Percentiles rank a stretch among this genome's conserved stretches.
These are phyloP conservation scores for Apeira syringaria DNA, from an alignment of 2,888 invertebrate genomes.

Conservation along the genomic window DNA sequence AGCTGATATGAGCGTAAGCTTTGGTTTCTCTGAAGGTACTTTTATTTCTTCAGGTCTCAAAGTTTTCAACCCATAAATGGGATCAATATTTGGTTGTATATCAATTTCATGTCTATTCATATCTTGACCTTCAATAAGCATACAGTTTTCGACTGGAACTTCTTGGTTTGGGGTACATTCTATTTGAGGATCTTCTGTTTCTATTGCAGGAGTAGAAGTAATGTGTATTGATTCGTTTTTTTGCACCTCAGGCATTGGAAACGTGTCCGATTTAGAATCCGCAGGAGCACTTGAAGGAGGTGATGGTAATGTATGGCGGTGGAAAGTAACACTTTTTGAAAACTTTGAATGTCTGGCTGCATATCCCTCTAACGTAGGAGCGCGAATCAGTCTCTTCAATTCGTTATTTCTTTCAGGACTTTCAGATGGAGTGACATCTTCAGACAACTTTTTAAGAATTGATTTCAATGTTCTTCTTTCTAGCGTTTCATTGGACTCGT, in stretches of 20 bases:
- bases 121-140: constrained; percentile 41
- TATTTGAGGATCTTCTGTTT: constrained; percentile 35
- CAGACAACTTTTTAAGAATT: constrained; percentile 92
- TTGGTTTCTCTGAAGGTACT: constrained; percentile 82
- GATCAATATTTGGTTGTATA: constrained; percentile 55
- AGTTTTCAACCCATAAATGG: constrained; percentile 63
- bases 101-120: constrained; percentile 59
- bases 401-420: constrained; percentile 82
- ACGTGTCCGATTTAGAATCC: constrained; percentile 58
- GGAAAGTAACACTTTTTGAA: constrained; percentile 94
- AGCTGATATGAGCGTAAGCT: constrained; percentile 80
- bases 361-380: constrained; percentile 94
- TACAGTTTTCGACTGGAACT: constrained; percentile 30
- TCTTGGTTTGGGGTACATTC: constrained; percentile 45
- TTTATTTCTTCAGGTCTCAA: constrained; percentile 79
- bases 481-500: constrained; percentile 89
- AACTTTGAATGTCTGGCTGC: constrained; percentile 94
- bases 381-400: constrained; percentile 88
- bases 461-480: constrained; percentile 93
- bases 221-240: constrained; percentile 33
- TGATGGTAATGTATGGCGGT: constrained; percentile 92
- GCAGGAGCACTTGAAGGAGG: constrained; percentile 85
- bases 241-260: constrained; percentile 60
- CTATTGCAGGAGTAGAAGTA: constrained; percentile 39
- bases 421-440: constrained; percentile 82